These are phyloP conservation scores for Mesorhabditis spiculigera DNA, from an alignment of 2,888 invertebrate species.

Conservation along the genomic window DNA sequence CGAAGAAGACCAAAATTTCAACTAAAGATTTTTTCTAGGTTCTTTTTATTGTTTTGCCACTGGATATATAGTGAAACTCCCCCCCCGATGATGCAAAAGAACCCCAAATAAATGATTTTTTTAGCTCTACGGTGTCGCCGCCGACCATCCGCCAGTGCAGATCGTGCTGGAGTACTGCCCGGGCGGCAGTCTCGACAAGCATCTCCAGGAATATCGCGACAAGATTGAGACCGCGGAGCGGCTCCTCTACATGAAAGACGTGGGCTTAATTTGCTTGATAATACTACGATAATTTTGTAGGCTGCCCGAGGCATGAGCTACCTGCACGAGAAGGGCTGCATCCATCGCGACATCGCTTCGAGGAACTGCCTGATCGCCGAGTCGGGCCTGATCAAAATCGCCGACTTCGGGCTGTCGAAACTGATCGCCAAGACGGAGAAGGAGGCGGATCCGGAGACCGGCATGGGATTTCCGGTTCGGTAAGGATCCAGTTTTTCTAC, in stretches of 20 bases:
- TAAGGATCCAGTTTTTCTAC: no score
- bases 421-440: slow-evolving; percentile 11
- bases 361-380: slow-evolving; percentile 72
- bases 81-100: no score
- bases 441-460: background rate
- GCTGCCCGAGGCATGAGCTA: slow-evolving; percentile 78
- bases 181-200: slow-evolving; percentile 31
- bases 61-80: no score
- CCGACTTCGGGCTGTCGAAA: slow-evolving; percentile 37
- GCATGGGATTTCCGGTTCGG: no score
- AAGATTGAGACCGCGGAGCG: slow-evolving; percentile 18
- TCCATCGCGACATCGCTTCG: slow-evolving; percentile 80
- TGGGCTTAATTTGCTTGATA: background rate
- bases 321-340: slow-evolving; percentile 76
- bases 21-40: no score
- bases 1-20: no score
- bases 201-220: slow-evolving; percentile 20
- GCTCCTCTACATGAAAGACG: slow-evolving; percentile 22
- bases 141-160: slow-evolving; percentile 94
- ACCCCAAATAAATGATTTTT: no score
- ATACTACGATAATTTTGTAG: slow-evolving; percentile 9
- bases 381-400: slow-evolving; percentile 24
- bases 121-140: slow-evolving; percentile 88
- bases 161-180: slow-evolving; percentile 93
- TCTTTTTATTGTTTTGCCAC: no score